Evolutionary conservation across 2,888 invertebrate genomes (phyloP), one percentile per base, ranked within the genome.

Genomic region (Philhelius pedissequus): DNA sequence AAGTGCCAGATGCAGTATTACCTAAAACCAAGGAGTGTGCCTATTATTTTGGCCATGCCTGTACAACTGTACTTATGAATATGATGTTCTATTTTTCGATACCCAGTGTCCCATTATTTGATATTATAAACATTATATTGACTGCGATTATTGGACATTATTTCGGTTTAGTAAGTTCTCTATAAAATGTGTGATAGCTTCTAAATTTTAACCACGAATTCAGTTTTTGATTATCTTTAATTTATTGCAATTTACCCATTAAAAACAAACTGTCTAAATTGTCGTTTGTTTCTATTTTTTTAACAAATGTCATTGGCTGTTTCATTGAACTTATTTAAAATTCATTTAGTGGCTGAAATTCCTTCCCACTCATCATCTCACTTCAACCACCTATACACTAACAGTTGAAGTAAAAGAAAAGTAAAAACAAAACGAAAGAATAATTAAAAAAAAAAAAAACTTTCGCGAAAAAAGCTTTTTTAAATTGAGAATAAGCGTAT

Each of bases 291-390:
- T 48, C 48, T 25, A 48, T 48, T 48, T n/a, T 48, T 48, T 48
- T 25, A 15, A 30, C 66, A 71, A 66, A 66, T 82, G 81, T 81
- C 81, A 76, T 77, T 82, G 81, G 82, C 66, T 82, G 38, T 38
- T 82, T 73, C 71, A 77, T 82, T 82, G 77, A 58, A 68, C 73
- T 77, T 82, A 73, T 77, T 82, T 68, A 82, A 82, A 73, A 82
- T 77, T 77, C 77, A 68, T 77, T 82, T 71, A 66, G 32, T 30
- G 68, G 54, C 77, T 73, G 2, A 77, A 77, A 77, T 77, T 82
- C 68, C 54, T 82, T 27, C 13, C 20, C 52, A 82, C 45, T 30
- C 20, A 32, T 13, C 32, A 58, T 38, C 35, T 58, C 11, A 25
- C 68, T 35, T 6, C 9, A 48, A 35, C 52, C 48, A n/a, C 40